Evolutionary conservation across 37 sponge, comb jelly and placozoan genomes (phyloP), one percentile per base, ranked within the genome.

Genomic region (Aplysina aerophoba): DNA sequence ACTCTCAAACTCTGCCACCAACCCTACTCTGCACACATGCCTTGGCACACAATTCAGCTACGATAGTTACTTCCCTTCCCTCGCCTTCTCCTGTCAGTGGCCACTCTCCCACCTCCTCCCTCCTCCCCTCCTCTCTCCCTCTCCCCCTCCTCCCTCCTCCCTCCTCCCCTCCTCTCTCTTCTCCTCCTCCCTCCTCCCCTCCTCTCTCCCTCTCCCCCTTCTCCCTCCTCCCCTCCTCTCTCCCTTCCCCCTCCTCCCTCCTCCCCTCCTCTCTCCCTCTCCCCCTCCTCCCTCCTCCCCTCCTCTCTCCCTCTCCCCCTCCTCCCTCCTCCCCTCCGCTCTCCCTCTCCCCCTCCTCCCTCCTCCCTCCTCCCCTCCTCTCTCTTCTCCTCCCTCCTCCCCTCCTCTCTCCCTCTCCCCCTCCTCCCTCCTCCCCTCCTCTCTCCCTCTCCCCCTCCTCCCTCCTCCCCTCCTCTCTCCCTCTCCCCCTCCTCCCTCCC

Each of bases 241-340:
- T 78, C 25, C 77, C 61, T 5, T 37, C 86, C 15, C 60, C 73
- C 28, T 41, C 55, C 83, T n/a, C 34, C 63, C 8, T 37, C 63
- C 28, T 36, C 56, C 22, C 22, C n/a, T 22, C n/a, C 28, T 67
- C 37, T 73, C 21, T 73, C 75, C 21, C 38, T 14, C 75, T 33
- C 40, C 15, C 35, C 40, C 21, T 73, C 41, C 40, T 14, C 21
- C 75, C 41, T 16, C 31, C 39, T 62, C 4, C 22, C 5, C 64
- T 27, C 59, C 53, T 22, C 38, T 55, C 8, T 90, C 93, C 89
- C 31, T 89, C 87, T 35, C 84, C 78, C 19, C 89, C 80, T 8
- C 53, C 41, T 5, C 44, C 61, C 59, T 92, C 93, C 36, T 78
- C 90, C 30, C 73, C 30, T 2, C 93, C 93, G 1, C 90, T 87